A percentile compares a stretch with the other conserved stretches of the same genome.
Conservation (phyloP, 2,113 vertebrate genomes). For the Rhabdornis inornatus region DNA sequence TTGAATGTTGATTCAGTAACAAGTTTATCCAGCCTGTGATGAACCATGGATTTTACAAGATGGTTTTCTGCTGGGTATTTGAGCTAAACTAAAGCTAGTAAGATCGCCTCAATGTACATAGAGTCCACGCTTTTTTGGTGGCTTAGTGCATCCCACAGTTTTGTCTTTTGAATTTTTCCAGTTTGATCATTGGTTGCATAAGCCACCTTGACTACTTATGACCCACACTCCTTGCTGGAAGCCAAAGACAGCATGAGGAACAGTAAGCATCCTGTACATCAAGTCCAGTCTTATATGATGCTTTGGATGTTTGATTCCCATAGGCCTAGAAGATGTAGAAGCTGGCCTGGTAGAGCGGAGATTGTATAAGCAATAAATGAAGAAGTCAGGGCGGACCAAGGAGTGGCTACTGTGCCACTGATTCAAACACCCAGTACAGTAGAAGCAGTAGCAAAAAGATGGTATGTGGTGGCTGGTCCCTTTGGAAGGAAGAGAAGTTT, state of each 20-base stretch:
- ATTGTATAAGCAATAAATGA: background rate
- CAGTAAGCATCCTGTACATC: background rate
- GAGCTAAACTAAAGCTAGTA: background rate
- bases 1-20: background rate
- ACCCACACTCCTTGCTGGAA: background rate
- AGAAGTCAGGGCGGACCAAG: background rate
- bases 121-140: background rate
- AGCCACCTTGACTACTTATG: background rate
- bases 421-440: background rate
- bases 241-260: background rate
- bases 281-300: background rate
- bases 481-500: background rate
- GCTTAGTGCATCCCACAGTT: background rate
- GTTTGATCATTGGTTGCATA: background rate
- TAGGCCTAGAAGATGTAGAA: background rate
- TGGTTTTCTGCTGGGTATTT: background rate
- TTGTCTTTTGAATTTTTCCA: background rate
- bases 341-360: background rate
- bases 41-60: background rate
- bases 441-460: background rate
- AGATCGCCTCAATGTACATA: background rate
- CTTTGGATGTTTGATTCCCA: background rate
- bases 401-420: background rate
- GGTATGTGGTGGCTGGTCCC: rapidly evolving
- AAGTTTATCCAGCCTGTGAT: background rate